phyloP scores from a whole-genome alignment of 2,797 vertebrate genomes.

The Gorsachius magnificus region DNA sequence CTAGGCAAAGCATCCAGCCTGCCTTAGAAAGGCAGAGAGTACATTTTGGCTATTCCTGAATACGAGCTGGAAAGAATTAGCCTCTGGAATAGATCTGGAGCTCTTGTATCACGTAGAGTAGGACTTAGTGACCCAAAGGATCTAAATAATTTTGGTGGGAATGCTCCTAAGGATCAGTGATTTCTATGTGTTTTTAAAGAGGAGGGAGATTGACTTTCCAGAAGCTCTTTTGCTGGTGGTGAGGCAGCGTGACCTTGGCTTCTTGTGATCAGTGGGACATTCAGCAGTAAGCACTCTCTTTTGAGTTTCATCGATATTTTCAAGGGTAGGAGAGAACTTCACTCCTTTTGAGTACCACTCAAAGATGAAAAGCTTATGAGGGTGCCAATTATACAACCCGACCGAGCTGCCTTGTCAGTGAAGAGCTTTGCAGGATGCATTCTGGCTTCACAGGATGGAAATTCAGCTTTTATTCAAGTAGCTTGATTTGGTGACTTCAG shows the following conservation, averaged over 20 bases:
- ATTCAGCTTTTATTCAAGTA: slow-evolving; percentile 20
- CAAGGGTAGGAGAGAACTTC: slow-evolving; percentile 34
- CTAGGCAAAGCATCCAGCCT: neutral
- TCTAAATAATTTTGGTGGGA: neutral
- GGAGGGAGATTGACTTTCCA: neutral
- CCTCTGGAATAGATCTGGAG: neutral
- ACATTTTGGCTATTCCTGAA: neutral
- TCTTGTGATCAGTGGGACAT: slow-evolving; percentile 16
- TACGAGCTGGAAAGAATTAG: neutral
- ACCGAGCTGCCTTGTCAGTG: neutral
- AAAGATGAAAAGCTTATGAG: slow-evolving; percentile 41
- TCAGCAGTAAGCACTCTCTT: neutral
- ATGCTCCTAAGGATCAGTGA: neutral
- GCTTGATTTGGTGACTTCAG: neutral
- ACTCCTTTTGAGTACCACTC: slow-evolving; percentile 18
- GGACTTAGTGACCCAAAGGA: neutral
- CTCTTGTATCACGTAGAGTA: rapidly evolving
- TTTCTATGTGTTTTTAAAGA: neutral
- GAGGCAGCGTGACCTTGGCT: neutral
- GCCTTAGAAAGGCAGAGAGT: neutral
- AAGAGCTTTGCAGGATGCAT: slow-evolving; percentile 14
- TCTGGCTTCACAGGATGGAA: slow-evolving; percentile 10
- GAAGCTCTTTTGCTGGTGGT: neutral
- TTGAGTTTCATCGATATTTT: slow-evolving; percentile 1
- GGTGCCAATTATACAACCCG: slow-evolving; percentile 37